Percentiles rank a stretch among this genome's conserved stretches.
phyloP scores from a whole-genome alignment of 2,113 vertebrate species.

The Struthio camelus region DNA sequence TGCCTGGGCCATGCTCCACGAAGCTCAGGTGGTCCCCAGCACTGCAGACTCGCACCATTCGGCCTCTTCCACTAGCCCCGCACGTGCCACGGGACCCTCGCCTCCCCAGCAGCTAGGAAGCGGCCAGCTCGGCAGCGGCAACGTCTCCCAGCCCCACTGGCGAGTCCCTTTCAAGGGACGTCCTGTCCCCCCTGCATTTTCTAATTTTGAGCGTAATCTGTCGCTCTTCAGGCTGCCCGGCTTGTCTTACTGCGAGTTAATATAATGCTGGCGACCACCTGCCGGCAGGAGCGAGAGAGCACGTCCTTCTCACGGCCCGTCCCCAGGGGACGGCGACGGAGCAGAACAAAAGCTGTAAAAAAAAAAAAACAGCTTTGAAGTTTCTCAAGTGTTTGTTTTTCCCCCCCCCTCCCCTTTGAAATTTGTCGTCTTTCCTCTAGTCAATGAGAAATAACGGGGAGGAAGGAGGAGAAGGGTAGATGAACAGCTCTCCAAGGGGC shows the following conservation, averaged over 20 bases:
- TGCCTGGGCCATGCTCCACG: too few relatives aligned
- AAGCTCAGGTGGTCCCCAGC: too few relatives aligned
- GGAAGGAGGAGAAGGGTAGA: neutral
- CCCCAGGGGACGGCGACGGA: rapidly evolving
- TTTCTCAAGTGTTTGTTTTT: neutral
- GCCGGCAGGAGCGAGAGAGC: neutral
- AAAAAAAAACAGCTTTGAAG: neutral
- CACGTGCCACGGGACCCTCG: too few relatives aligned
- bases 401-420: neutral
- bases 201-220: slow-evolving; percentile 41
- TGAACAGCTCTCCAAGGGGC: neutral
- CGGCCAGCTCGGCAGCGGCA: rapidly evolving
- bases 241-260: neutral
- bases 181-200: neutral
- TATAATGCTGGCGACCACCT: neutral
- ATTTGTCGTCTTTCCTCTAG: neutral
- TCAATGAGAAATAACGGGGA: neutral
- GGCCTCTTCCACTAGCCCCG: too few relatives aligned
- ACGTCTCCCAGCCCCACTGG: rapidly evolving
- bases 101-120: neutral
- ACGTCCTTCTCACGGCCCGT: neutral
- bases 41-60: neutral
- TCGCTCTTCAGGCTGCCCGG: neutral
- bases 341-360: neutral
- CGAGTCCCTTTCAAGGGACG: neutral